These are phyloP conservation scores for Symphodus melops DNA, from an alignment of 2,113 vertebrate species.

Conservation along the genomic window DNA sequence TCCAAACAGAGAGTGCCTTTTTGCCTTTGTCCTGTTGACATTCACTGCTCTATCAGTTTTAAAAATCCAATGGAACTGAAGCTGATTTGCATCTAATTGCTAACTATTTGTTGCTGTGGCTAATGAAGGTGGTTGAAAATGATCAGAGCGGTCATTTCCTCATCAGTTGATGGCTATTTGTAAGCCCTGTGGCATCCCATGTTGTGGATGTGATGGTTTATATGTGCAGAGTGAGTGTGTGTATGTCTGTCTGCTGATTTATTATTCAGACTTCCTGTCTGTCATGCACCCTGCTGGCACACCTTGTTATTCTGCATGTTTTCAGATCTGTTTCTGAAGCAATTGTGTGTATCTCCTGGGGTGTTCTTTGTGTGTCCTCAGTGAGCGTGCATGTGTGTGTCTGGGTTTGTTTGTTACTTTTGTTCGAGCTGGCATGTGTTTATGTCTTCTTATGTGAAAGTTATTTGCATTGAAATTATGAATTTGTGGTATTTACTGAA, in stretches of 20 bases:
- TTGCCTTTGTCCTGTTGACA: background rate
- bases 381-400: background rate
- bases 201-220: background rate
- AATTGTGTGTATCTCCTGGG: background rate
- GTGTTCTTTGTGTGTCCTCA: slow-evolving; percentile 1
- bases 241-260: background rate
- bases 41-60: background rate
- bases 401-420: slow-evolving; percentile 17
- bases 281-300: slow-evolving; percentile 7
- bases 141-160: slow-evolving; percentile 2
- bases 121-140: background rate
- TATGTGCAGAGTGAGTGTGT: slow-evolving; percentile 9
- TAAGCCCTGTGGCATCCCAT: background rate
- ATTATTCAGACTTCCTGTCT: background rate
- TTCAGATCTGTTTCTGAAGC: slow-evolving; percentile 1
- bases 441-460: background rate
- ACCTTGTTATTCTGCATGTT: slow-evolving; percentile 48
- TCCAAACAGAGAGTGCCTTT: background rate
- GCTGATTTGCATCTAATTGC: slow-evolving; percentile 6
- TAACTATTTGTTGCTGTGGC: background rate
- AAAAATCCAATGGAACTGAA: background rate
- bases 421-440: slow-evolving; percentile 1
- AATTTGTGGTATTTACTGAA: slow-evolving; percentile 11
- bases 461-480: background rate
- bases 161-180: background rate